Conservation (phyloP, 2,797 vertebrate genomes). For the Tinamus major region DNA sequence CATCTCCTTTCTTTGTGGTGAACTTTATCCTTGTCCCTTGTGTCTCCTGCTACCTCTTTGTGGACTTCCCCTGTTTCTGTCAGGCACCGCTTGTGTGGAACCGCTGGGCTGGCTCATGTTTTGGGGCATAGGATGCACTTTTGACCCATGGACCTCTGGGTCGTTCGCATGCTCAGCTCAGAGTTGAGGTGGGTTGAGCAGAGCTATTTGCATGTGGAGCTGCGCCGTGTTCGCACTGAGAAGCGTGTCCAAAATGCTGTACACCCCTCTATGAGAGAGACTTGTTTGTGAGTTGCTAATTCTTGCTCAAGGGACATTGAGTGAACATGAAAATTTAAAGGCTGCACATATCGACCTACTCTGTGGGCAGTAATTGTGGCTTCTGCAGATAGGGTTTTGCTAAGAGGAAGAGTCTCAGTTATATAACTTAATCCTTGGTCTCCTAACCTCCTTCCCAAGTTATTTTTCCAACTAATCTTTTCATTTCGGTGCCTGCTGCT, state of each 20-base stretch:
- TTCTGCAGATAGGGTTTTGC: neutral
- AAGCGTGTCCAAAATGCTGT: accelerated
- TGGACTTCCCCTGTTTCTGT: neutral
- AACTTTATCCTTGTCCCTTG: neutral
- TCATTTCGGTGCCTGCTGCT: neutral
- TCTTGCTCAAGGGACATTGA: neutral
- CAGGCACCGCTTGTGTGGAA: neutral
- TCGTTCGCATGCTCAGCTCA: accelerated
- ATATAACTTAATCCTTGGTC: neutral
- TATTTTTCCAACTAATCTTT: neutral
- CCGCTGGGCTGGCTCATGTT: neutral
- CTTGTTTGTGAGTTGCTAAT: neutral
- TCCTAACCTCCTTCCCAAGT: neutral
- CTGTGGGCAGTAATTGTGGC: neutral
- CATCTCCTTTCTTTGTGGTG: accelerated
- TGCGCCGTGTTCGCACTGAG: accelerated
- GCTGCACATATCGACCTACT: neutral
- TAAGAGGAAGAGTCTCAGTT: neutral
- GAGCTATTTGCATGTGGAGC: neutral
- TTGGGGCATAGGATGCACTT: neutral
- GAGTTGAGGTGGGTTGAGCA: neutral
- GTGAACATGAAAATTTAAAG: accelerated
- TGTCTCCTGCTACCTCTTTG: neutral
- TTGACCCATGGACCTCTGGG: neutral
- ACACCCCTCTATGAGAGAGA: neutral